These are phyloP conservation scores for Patella vulgata DNA, from an alignment of 1,140 invertebrate genomes.

Conservation along the genomic window DNA sequence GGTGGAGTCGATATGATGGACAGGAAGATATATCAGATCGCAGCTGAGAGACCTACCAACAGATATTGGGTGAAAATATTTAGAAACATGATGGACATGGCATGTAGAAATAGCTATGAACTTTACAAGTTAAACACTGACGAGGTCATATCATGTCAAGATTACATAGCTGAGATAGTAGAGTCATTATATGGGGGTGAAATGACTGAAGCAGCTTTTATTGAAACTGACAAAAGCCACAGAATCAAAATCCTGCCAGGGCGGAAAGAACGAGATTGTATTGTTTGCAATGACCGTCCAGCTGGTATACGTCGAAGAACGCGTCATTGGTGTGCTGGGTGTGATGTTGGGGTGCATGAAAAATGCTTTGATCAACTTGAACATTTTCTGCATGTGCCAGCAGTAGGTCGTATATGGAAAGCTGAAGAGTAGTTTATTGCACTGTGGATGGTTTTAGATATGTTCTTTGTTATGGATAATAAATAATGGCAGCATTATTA, in stretches of 20 bases:
- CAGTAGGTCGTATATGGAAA: too few species aligned
- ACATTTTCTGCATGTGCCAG: too few species aligned
- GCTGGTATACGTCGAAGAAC: slow-evolving; percentile 5
- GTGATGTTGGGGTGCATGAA: slow-evolving; percentile 6
- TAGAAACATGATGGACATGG: slow-evolving; percentile 12
- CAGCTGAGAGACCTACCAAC: slow-evolving; percentile 3
- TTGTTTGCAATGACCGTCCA: slow-evolving; percentile 17
- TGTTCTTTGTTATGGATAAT: too few species aligned
- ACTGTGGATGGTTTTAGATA: too few species aligned
- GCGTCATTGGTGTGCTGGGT: slow-evolving; percentile 20
- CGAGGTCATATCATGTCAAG: neutral
- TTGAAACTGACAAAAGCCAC: neutral
- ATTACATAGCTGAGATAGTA: slow-evolving; percentile 2
- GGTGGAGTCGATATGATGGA: slow-evolving; percentile 18
- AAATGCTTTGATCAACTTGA: too few species aligned
- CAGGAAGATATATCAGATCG: slow-evolving; percentile 12
- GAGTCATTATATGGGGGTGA: slow-evolving; percentile 7
- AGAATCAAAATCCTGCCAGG: slow-evolving; percentile 2
- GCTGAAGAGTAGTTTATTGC: too few species aligned
- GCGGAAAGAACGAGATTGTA: slow-evolving; percentile 21
- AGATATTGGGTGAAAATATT: slow-evolving; percentile 21
- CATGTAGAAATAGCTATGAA: slow-evolving; percentile 2
- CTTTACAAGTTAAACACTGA: neutral
- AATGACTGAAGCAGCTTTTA: neutral
- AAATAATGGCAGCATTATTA: too few species aligned